Base-by-base conservation (phyloP, 2,888 invertebrate species). In the Epistrophella euchroma region DNA sequence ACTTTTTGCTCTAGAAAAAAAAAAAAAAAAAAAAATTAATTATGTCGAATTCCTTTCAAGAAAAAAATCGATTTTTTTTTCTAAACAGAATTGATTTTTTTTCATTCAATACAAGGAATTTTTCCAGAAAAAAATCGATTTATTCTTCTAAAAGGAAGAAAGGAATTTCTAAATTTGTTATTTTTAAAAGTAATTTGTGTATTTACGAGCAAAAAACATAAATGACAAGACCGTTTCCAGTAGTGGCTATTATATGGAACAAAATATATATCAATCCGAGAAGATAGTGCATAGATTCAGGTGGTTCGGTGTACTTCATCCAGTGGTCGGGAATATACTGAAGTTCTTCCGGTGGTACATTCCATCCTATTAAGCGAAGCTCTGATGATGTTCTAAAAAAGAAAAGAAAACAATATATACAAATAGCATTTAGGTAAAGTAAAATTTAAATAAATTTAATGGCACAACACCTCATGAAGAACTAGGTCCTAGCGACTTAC, bases 141-240 rank as follows among this genome's bases (percentile, higher is more conserved):
- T n/a, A n/a, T n/a, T n/a, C n/a, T n/a, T n/a, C n/a, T n/a, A n/a
- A n/a, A n/a, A n/a, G n/a, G n/a, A n/a, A n/a, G n/a, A n/a, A n/a
- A n/a, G n/a, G n/a, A n/a, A n/a, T n/a, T n/a, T n/a, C n/a, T n/a
- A n/a, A n/a, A n/a, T n/a, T n/a, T n/a, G n/a, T n/a, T n/a, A n/a
- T n/a, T n/a, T n/a, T n/a, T n/a, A n/a, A n/a, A n/a, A n/a, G n/a
- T n/a, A n/a, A n/a, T n/a, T n/a, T n/a, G n/a, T n/a, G n/a, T 71
- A 87, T 89, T 89, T 89, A 91, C 88, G 91, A 90, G 37, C 90
- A 94, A 91, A 97, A 97, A 88, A 97, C 94, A 94, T 96, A 97
- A 88, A 97, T 95, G 87, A 97, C 97, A 66, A 97, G 93, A 86
- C 97, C 97, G 92, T 97, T 97, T 84, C 97, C 97, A 47, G 96